A percentile compares a stretch with the other conserved stretches of the same genome.
Conservation (phyloP, 2,113 vertebrate species). For the Larimichthys crocea region DNA sequence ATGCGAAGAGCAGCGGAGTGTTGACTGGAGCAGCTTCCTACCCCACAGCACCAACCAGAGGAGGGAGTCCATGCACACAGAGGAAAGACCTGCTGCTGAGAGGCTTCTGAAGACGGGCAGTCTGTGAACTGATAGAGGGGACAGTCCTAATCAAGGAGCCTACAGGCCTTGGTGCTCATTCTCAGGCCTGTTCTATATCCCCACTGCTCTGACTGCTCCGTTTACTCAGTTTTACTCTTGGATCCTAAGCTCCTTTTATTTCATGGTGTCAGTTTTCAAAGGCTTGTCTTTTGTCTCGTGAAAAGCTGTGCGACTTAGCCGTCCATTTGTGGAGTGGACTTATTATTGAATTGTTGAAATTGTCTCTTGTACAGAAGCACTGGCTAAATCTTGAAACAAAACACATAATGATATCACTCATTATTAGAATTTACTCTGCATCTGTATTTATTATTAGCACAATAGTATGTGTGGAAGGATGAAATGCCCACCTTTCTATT, state of each 20-base stretch:
- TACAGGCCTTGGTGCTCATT: conserved; percentile 51
- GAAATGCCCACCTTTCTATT: conserved; percentile 50
- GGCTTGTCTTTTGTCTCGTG: conserved; percentile 74
- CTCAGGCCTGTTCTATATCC: conserved; percentile 52
- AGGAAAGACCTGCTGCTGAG: conserved; percentile 58
- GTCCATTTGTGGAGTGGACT: conserved; percentile 70
- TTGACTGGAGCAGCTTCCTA: conserved; percentile 43
- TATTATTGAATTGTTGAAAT: conserved; percentile 67
- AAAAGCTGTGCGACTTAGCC: conserved; percentile 69
- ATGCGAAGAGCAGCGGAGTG: conserved; percentile 42
- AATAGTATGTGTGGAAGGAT: conserved; percentile 20
- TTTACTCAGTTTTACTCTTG: conserved; percentile 53
- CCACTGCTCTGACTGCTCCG: conserved; percentile 44
- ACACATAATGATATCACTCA: conserved; percentile 45
- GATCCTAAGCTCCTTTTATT: conserved; percentile 80
- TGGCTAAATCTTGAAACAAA: conserved; percentile 57
- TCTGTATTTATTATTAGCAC: conserved; percentile 29
- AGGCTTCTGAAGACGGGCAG: conserved; percentile 61
- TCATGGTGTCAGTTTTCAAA: conserved; percentile 82
- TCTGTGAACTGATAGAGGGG: conserved; percentile 69
- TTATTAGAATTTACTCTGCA: conserved; percentile 37
- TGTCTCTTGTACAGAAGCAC: conserved; percentile 61
- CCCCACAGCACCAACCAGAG: conserved; percentile 47
- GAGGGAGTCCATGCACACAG: conserved; percentile 49
- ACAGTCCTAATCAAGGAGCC: conserved; percentile 71